Conservation (phyloP, 2,797 vertebrate species). For the Gorsachius magnificus region DNA sequence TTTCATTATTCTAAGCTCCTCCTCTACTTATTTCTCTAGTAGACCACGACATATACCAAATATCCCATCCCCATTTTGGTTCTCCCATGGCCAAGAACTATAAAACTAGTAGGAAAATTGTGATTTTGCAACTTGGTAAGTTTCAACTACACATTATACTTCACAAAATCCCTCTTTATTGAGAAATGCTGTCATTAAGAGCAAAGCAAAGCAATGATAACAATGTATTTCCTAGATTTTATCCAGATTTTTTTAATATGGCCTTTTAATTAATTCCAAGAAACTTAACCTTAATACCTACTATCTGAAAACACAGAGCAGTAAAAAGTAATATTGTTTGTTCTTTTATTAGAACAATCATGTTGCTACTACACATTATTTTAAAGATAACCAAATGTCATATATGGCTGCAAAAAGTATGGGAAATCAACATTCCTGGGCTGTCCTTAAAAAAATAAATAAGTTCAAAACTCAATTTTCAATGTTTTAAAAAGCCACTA, state of each 20-base stretch:
- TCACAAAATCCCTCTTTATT: conserved; percentile 51
- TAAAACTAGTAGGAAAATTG: conserved; percentile 11
- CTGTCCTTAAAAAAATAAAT: background rate
- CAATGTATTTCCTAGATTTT: conserved; percentile 13
- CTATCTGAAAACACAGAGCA: background rate
- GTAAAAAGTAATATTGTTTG: background rate
- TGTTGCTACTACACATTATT: background rate
- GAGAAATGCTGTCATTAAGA: conserved; percentile 53
- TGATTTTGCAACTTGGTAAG: background rate
- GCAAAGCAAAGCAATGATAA: conserved; percentile 28
- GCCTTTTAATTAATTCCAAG: background rate
- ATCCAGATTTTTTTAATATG: conserved; percentile 3
- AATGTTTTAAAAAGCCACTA: background rate
- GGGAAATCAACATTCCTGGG: background rate
- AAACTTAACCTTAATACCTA: background rate
- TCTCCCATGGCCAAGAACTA: conserved; percentile 17
- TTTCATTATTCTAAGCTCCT: background rate
- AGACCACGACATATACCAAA: background rate
- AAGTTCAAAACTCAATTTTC: background rate
- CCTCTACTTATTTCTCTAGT: background rate
- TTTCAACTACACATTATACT: conserved; percentile 33
- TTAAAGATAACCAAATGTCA: background rate
- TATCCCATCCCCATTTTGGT: background rate
- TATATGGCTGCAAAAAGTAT: background rate
- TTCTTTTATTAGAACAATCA: background rate